These are phyloP conservation scores for Plectropomus leopardus DNA, from an alignment of 2,113 vertebrate genomes.

Conservation along the genomic window DNA sequence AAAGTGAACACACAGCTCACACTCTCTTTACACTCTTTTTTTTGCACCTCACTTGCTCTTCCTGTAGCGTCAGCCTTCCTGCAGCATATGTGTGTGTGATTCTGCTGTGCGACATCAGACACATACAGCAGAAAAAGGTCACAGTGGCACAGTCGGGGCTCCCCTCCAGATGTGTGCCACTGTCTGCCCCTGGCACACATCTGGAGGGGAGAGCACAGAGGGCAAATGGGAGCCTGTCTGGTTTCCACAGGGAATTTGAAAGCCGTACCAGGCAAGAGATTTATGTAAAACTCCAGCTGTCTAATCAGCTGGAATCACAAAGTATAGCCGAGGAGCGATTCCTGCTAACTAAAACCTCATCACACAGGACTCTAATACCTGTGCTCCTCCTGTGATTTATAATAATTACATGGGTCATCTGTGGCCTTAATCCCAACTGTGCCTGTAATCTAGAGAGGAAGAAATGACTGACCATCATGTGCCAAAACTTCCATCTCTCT, in stretches of 20 bases:
- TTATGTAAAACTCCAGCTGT: slow-evolving; percentile 44
- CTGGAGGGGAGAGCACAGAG: slow-evolving; percentile 54
- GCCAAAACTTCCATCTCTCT: background rate
- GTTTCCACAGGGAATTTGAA: slow-evolving; percentile 30
- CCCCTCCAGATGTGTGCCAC: slow-evolving; percentile 54
- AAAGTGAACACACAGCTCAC: background rate
- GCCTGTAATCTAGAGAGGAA: slow-evolving; percentile 13
- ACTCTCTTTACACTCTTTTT: slow-evolving; percentile 26
- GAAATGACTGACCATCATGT: background rate
- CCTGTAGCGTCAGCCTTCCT: slow-evolving; percentile 1
- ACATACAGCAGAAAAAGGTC: slow-evolving; percentile 37
- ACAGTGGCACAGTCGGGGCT: slow-evolving; percentile 12
- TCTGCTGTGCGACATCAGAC: slow-evolving; percentile 19
- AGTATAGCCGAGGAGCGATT: background rate
- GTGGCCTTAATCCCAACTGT: slow-evolving; percentile 1
- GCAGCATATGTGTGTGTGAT: slow-evolving; percentile 1
- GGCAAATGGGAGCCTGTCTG: slow-evolving; percentile 26
- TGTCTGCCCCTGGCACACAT: slow-evolving; percentile 52
- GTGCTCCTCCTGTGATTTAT: slow-evolving; percentile 16
- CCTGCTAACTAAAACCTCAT: slow-evolving; percentile 1
- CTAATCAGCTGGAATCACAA: slow-evolving; percentile 31
- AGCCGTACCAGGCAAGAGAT: slow-evolving; percentile 30
- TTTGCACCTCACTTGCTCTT: too few species aligned
- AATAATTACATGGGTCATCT: slow-evolving; percentile 30
- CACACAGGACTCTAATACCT: slow-evolving; percentile 22